phyloP scores from a whole-genome alignment of 2,113 vertebrate species.

The Eulacestoma nigropectus region DNA sequence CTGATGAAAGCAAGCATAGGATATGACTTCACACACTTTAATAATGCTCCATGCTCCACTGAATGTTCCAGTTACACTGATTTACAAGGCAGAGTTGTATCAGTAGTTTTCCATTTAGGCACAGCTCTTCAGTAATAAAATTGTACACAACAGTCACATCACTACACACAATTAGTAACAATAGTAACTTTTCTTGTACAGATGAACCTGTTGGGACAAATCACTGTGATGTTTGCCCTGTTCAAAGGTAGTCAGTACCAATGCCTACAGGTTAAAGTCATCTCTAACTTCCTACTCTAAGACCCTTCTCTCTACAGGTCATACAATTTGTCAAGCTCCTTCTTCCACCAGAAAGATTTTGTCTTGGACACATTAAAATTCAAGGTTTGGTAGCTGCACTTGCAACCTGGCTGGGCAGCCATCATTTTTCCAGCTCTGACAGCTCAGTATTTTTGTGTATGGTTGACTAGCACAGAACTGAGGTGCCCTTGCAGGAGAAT shows the following conservation, averaged over 20 bases:
- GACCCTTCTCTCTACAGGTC: not conserved
- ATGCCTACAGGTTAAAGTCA: not conserved
- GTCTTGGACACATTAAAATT: not conserved
- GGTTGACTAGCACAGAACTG: not conserved
- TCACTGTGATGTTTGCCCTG: not conserved
- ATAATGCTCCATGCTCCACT: not conserved
- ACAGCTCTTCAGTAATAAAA: not conserved
- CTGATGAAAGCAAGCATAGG: not conserved
- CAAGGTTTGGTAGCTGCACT: not conserved
- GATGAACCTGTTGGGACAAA: not conserved
- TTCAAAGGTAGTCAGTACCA: not conserved
- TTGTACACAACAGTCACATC: not conserved
- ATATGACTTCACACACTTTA: not conserved
- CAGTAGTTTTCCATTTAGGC: not conserved
- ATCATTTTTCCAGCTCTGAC: not conserved
- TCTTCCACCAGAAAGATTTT: not conserved
- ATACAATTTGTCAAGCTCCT: not conserved
- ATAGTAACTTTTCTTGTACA: not conserved
- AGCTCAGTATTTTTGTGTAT: not conserved
- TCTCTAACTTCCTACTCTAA: not conserved
- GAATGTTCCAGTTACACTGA: not conserved
- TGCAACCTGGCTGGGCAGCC: not conserved
- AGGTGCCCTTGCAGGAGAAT: not conserved
- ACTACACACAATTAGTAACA: not conserved
- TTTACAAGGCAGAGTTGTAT: not conserved